Conservation (phyloP, 2,888 invertebrate species). For the Periphyllus acericola region DNA sequence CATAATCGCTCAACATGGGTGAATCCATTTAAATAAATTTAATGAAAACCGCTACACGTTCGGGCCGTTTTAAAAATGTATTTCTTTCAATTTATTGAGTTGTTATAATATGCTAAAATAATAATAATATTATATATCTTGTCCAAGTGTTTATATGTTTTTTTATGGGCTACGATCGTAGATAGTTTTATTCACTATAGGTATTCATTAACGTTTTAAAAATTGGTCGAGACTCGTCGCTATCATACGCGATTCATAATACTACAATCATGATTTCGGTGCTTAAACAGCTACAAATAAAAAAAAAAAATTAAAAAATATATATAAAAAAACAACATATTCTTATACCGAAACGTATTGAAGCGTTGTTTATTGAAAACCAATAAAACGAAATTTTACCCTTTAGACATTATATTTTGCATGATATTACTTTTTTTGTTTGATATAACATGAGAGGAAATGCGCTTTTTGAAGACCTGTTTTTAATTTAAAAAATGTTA, state of each 20-base stretch:
- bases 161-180: no score
- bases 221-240: background rate
- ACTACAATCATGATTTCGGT: background rate
- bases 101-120: no score
- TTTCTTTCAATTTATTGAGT: no score
- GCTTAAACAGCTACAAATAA: background rate
- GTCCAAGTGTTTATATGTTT: no score
- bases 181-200: no score
- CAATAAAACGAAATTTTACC: conserved; percentile 19
- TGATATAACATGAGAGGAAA: background rate
- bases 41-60: no score
- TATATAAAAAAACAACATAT: background rate
- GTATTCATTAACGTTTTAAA: no score
- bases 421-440: conserved; percentile 14
- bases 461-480: background rate
- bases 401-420: conserved; percentile 10
- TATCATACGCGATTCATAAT: no score
- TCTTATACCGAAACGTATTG: background rate
- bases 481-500: conserved; percentile 22
- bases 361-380: background rate
- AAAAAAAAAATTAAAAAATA: background rate
- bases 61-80: no score
- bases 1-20: no score
- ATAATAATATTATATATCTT: no score
- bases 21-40: no score